Evolutionary conservation across 2,888 invertebrate genomes (phyloP).

Genomic region (Bibio marci): DNA sequence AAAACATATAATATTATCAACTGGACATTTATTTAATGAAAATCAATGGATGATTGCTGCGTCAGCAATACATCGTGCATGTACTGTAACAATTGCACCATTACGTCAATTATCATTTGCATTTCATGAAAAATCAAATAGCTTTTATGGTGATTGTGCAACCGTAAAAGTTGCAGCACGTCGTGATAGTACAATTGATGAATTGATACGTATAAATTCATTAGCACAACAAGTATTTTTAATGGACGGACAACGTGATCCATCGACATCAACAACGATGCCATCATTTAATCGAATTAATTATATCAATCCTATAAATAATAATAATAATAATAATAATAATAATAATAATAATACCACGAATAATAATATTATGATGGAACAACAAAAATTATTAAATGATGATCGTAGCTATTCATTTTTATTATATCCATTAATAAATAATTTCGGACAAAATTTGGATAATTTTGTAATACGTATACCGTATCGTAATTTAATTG

Average conservation of each 20-base stretch:
- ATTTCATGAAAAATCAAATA: conserved; percentile 80
- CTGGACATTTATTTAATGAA: conserved; percentile 62
- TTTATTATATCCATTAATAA: conserved; percentile 62
- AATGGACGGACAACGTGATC: conserved; percentile 35
- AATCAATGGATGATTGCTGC: conserved; percentile 79
- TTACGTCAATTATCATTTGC: conserved; percentile 76
- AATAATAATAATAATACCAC: conserved; percentile 13
- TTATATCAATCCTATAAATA: conserved; percentile 6
- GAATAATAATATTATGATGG: neutral
- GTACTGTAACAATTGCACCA: conserved; percentile 72
- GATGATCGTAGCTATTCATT: conserved; percentile 83
- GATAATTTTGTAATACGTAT: conserved; percentile 68
- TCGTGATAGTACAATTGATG: conserved; percentile 67
- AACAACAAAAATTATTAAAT: conserved; percentile 31
- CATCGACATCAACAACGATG: conserved; percentile 10
- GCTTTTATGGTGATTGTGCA: conserved; percentile 83
- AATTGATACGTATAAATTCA: conserved; percentile 69
- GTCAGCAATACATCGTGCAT: conserved; percentile 64
- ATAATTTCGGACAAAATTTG: conserved; percentile 49
- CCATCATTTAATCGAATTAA: conserved; percentile 5
- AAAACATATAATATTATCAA: conserved; percentile 66
- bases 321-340: conserved; percentile 2
- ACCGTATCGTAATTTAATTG: conserved; percentile 72
- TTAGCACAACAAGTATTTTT: conserved; percentile 76
- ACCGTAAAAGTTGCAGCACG: conserved; percentile 89